Evolutionary conservation across 2,113 vertebrate species (phyloP), one percentile per base, ranked within the genome.

Genomic region (Indicator maculatus): DNA sequence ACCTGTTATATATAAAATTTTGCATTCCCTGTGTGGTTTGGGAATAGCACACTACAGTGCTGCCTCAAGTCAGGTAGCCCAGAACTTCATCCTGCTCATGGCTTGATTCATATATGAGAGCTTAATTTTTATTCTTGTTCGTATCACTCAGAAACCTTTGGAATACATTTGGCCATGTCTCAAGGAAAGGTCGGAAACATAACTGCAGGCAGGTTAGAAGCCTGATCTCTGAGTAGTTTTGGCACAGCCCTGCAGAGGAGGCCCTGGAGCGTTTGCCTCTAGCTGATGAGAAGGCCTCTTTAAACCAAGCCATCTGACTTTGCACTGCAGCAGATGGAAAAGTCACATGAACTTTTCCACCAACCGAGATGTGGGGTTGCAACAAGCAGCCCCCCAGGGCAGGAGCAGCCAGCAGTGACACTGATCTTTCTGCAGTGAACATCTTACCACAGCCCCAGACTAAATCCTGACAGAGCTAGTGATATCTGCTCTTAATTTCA

Each of bases 341-440:
- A 95, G 87, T 95, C 91, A 82, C 74, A 65, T 87, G 94, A 95
- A 85, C 93, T 91, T 90, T 84, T 86, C 96, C 84, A 92, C 92
- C 92, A 75, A 53, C 80, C 61, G 93, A 90, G 86, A 80, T 81
- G 73, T 69, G 53, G 69, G 71, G 47, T 90, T 95, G 80, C 86
- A 88, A 64, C 73, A 93, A 88, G 76, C 88, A 90, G 92, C 96
- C 80, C 95, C 83, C 47, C 41, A 19, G 80, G 96, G 83, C 88
- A 92, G 86, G 76, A 92, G 60, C 93, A 93, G 83, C 15, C 17
- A 83, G 60, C 83, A 10, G 38, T 88, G 72, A 60, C 56, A 21
- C 47, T 77, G 85, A 38, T 83, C 79, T 77, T 81, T 47, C 33
- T 88, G 53, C 41, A 75, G 88, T 65, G 80, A 75, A 28, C 73